Evolutionary conservation across 2,113 vertebrate species (phyloP).

Genomic region (Crotalus viridis): DNA sequence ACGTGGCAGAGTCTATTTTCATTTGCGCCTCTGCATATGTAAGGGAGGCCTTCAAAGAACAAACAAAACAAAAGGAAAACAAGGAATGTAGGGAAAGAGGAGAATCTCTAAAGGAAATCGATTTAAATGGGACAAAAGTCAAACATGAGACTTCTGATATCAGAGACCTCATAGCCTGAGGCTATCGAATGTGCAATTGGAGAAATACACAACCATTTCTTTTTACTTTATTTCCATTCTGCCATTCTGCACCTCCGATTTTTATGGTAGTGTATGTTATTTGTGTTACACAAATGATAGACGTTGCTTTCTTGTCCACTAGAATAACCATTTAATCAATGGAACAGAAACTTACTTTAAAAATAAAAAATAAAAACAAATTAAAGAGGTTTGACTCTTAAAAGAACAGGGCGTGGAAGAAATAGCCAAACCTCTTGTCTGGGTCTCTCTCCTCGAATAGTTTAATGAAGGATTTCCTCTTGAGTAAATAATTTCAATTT

Average conservation of each 20-base stretch:
- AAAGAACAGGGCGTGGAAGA: not conserved
- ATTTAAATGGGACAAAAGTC: not conserved
- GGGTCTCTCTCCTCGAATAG: not conserved
- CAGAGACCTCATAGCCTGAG: not conserved
- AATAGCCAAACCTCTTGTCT: not conserved
- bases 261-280: not conserved
- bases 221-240: not conserved
- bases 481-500: not conserved
- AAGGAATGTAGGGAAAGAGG: not conserved
- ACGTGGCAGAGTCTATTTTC: slow-evolving; percentile 87
- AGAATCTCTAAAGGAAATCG: not conserved
- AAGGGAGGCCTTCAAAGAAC: slow-evolving; percentile 83
- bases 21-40: slow-evolving; percentile 97
- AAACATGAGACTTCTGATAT: not conserved
- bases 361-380: not conserved
- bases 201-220: not conserved
- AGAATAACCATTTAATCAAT: not conserved
- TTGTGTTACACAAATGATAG: not conserved
- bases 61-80: not conserved
- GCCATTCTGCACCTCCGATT: not conserved
- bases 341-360: not conserved
- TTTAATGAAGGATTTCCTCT: not conserved
- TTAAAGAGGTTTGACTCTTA: not conserved
- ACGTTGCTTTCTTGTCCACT: not conserved
- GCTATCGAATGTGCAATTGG: too few relatives aligned